Evolutionary conservation across 2,797 vertebrate genomes (phyloP).

Genomic region (Cuculus canorus): DNA sequence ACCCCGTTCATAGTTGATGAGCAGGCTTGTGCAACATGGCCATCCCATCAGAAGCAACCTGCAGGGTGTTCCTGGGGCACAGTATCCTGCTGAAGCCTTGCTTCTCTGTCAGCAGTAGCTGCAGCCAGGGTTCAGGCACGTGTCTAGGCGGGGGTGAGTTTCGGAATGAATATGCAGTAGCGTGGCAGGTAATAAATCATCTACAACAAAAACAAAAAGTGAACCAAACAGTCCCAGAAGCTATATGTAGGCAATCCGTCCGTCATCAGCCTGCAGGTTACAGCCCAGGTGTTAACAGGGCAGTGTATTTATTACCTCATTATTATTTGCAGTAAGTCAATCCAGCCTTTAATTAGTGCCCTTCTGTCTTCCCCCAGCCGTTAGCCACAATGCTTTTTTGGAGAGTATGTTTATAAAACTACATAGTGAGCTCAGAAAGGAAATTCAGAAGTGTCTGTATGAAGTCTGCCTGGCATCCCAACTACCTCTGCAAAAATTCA

Average conservation of each 20-base stretch:
- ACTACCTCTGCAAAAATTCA: not conserved
- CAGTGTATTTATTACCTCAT: constrained; percentile 52
- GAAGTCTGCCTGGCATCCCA: constrained; percentile 24
- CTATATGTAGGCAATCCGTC: constrained; percentile 17
- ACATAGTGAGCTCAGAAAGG: constrained; percentile 3
- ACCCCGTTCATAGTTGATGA: not conserved
- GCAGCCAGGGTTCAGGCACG: constrained; percentile 1
- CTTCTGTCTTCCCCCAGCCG: not conserved
- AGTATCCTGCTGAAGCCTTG: not conserved
- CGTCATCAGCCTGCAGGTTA: not conserved
- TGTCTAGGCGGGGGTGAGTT: not conserved
- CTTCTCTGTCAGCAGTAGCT: not conserved
- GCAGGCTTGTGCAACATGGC: not conserved
- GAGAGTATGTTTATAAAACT: constrained; percentile 32
- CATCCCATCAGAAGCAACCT: not conserved
- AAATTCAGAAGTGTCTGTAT: constrained; percentile 2
- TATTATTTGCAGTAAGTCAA: constrained; percentile 56
- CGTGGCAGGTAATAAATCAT: constrained; percentile 62
- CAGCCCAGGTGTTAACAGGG: constrained; percentile 56
- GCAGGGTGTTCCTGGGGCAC: not conserved
- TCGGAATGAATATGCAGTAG: constrained; percentile 18
- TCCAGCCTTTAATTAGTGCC: constrained; percentile 37
- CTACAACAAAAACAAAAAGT: not conserved
- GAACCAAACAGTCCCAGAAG: constrained; percentile 32
- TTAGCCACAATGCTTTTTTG: constrained; percentile 22